Evolutionary conservation across 1,140 invertebrate species (phyloP), one percentile per base, ranked within the genome.

Genomic region (Eurosta solidaginis): DNA sequence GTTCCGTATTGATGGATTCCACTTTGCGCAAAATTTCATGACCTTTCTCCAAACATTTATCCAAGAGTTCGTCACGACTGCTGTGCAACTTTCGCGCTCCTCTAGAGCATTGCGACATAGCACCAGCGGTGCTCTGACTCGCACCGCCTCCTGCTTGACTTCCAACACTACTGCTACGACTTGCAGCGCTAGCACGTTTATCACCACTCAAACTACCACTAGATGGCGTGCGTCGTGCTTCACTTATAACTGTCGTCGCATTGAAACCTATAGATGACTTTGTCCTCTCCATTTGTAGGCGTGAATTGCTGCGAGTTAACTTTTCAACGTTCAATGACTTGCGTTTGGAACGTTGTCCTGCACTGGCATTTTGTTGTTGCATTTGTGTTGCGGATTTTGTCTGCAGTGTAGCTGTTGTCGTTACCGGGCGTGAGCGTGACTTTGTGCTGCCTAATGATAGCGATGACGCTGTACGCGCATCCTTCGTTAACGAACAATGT

Each of bases 31-130:
- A 77, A 42, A 88, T 83, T 42, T 85, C 82, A 44, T 87, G 85
- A 74, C 87, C 87, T 63, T 87, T 88, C 79, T 82, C 82, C 79
- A 86, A 74, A 50, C 85, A 88, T 79, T 88, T 88, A 50, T 87
- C 84, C 59, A 88, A 77, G 29, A 86, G 74, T 52, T 85, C 82
- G 78, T 88, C 85, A 63, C 83, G 73, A 44, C 44, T 44, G n/a
- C 27, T 29, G 1, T 45, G 73, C 17, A 47, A 10, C 14, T 74
- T 74, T n/a, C 73, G 73, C 17, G 22, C 44, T 3, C 10, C 25
- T 17, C 6, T 3, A 20, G 33, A 22, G 33, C 27, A 40, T n/a
- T 17, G n/a, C 12, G 25, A 6, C 5, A 7, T 40, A 33, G 33
- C n/a, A n/a, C n/a, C n/a, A n/a, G n/a, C n/a, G n/a, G n/a, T n/a